Evolutionary conservation across 2,888 invertebrate genomes (phyloP), one percentile per base, ranked within the genome.

Genomic region (Amphipyra berbera): DNA sequence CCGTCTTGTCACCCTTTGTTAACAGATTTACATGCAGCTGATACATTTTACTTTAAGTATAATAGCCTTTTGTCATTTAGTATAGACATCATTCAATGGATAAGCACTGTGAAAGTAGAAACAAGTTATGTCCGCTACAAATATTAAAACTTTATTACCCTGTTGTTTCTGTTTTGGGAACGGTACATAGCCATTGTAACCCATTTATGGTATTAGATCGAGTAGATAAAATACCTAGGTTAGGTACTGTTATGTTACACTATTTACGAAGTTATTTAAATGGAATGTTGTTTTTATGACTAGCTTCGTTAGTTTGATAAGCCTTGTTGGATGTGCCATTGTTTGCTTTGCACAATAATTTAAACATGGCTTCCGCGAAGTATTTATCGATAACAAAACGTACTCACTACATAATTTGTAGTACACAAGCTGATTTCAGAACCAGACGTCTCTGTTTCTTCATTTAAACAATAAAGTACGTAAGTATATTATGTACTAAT

Each of bases 21-120:
- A 14, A 41, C 33, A 33, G 30, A 50, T 52, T 55, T 48, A 59
- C 37, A 27, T 56, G 56, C 27, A 61, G n/a, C 21, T 66, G 54
- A 52, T 35, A 48, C 21, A 52, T 14, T 50, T 55, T 55, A 38
- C n/a, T 52, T 40, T 53, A 15, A 12, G 37, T 2, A n/a, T n/a
- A 15, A 71, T 40, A 41, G 12, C 13, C 13, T 53, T 59, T 40
- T 63, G 44, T 47, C 8, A 13, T 27, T 14, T 37, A 8, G 8
- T 30, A 27, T 53, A 21, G 48, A 12, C 13, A 13, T 30, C 10
- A 42, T 68, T 58, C 15, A 35, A 47, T 41, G 44, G 50, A 41
- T 35, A 21, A 10, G 6, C 12, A 6, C 30, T 44, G 38, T 15
- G 21, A 21, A 21, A 44, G 12, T 12, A 6, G 1, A 9, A 13